phyloP scores from a whole-genome alignment of 2,888 invertebrate genomes.

The Melangyna quadrimaculata region DNA sequence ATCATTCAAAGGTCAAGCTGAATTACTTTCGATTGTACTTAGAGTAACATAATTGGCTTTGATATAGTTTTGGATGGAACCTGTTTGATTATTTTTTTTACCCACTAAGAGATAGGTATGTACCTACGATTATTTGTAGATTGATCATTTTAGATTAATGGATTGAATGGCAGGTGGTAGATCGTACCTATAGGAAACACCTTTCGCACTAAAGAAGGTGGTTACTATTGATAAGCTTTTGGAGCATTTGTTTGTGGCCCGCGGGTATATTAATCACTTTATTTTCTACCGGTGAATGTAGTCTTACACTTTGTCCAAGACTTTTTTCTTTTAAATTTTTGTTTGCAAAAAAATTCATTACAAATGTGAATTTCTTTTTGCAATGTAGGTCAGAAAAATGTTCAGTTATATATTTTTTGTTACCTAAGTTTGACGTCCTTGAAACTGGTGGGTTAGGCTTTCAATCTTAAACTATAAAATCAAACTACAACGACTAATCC shows the following conservation, averaged over 20 bases:
- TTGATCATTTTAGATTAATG: slow-evolving; percentile 3
- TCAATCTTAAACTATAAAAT: neutral
- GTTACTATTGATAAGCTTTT: slow-evolving; percentile 17
- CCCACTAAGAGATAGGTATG: neutral
- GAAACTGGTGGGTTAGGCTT: neutral
- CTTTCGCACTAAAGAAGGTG: neutral
- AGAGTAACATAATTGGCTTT: slow-evolving; percentile 4
- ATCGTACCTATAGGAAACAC: neutral
- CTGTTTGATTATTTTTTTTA: slow-evolving; percentile 5
- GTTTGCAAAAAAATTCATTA: neutral
- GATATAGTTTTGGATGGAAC: slow-evolving; percentile 17
- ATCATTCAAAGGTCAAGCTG: slow-evolving; percentile 1
- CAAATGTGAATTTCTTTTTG: slow-evolving; percentile 3
- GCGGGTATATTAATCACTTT: neutral
- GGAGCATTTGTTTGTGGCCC: slow-evolving; percentile 3
- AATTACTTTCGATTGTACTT: slow-evolving; percentile 4
- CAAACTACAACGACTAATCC: neutral
- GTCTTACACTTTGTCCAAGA: neutral
- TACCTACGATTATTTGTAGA: neutral
- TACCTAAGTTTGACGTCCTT: neutral
- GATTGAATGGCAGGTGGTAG: neutral
- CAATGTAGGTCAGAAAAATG: slow-evolving; percentile 13
- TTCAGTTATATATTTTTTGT: neutral
- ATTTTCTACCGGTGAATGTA: neutral
- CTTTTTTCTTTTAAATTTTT: neutral